Evolutionary conservation across 2,797 vertebrate species (phyloP), one percentile per base, ranked within the genome.

Genomic region (Loriculus beryllinus): DNA sequence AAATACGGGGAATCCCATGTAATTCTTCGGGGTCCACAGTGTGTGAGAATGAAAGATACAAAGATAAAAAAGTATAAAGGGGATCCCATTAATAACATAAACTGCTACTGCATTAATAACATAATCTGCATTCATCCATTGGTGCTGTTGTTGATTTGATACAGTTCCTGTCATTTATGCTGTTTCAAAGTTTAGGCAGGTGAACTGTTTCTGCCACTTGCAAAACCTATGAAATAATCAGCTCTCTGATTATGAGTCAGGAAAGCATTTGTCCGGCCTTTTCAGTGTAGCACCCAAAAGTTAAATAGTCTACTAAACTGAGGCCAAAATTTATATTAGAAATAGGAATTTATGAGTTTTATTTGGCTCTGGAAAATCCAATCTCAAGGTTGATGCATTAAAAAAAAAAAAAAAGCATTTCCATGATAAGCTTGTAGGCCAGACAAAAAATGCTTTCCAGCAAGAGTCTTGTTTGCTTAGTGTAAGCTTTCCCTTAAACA

Each of bases 301-400:
- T 69, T 88, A 93, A 90, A 51, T 33, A 18, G 21, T 86, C 39
- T 75, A 63, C 26, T 90, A 60, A 82, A 86, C n/a, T 37, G 26
- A 80, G 48, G 9, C 26, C 63, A 77, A 84, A 89, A 88, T 71
- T 65, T 60, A 77, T 45, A 74, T 62, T 82, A 90, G 19, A 82
- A 63, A 77, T 81, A 45, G 37, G 72, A 89, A 49, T 90, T 80
- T 76, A 63, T 68, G 31, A 79, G 47, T 43, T 43, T 70, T 76
- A 57, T 92, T 84, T 74, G 80, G 65, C 57, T 86, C 63, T 64
- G 37, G 43, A 92, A 95, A 96, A 94, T 90, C 29, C 51, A 76
- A 18, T 86, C 94, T 92, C n/a, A 82, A 40, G 43, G 63, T 19
- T 60, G 76, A 92, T 83, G 28, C 19, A 14, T 78, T 59, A 14